These are phyloP conservation scores for Holotrichia oblita DNA, from an alignment of 1,140 invertebrate species.

Conservation along the genomic window DNA sequence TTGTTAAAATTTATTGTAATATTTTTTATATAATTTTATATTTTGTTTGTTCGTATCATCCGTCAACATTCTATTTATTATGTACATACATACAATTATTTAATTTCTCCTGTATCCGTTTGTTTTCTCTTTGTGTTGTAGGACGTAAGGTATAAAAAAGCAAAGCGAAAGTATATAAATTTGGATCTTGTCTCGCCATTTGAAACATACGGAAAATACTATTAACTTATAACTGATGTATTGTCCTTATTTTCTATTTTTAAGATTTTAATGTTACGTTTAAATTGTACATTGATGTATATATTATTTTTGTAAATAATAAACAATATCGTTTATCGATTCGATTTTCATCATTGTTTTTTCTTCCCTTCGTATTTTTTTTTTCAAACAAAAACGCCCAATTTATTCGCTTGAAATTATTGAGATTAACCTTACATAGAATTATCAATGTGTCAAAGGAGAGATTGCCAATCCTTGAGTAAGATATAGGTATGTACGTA, in stretches of 20 bases:
- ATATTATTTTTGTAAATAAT: constrained; percentile 32
- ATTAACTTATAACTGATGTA: background rate
- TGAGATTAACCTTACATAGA: too few species aligned
- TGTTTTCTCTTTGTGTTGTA: constrained; percentile 50
- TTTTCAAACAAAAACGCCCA: too few species aligned
- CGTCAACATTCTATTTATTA: too few species aligned
- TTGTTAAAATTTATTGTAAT: too few species aligned
- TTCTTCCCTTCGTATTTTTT: background rate
- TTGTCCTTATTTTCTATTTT: constrained; percentile 17
- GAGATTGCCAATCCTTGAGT: too few species aligned
- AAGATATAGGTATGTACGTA: too few species aligned
- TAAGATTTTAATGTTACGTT: constrained; percentile 37
- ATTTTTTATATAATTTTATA: too few species aligned
- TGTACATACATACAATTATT: too few species aligned
- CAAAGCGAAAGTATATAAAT: constrained; percentile 53
- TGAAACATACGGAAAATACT: background rate
- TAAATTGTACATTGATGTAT: constrained; percentile 21
- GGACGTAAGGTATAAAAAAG: constrained; percentile 56
- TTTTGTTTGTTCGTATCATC: too few species aligned
- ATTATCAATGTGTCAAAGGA: too few species aligned
- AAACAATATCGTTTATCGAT: constrained; percentile 24
- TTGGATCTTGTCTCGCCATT: constrained; percentile 30
- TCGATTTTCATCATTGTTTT: background rate
- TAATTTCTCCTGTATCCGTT: background rate
- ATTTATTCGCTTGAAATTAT: too few species aligned